These are phyloP conservation scores for Patiria miniata DNA, from an alignment of 35 echinoderm and acorn worm species.

Conservation along the genomic window DNA sequence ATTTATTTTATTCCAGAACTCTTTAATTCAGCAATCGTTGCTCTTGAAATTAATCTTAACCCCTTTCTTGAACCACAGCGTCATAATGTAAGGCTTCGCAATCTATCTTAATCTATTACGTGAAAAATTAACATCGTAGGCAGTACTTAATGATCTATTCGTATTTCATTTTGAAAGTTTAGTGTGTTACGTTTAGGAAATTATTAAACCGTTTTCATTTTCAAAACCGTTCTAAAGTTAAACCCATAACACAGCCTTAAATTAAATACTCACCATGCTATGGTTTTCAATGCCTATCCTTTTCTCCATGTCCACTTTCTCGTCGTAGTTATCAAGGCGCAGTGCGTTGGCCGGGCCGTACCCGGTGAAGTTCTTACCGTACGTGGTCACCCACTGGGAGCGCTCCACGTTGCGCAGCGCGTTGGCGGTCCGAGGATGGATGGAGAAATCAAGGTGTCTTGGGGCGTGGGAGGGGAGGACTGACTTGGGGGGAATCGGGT, in stretches of 20 bases:
- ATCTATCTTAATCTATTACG: too few relatives aligned
- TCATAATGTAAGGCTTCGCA: too few relatives aligned
- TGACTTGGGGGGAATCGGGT: conserved; percentile 91
- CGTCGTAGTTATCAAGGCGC: conserved; percentile 79
- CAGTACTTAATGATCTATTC: too few relatives aligned
- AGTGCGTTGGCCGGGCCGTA: conserved; percentile 77
- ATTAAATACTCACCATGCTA: conserved; percentile 81
- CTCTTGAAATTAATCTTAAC: too few relatives aligned
- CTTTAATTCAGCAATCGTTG: too few relatives aligned
- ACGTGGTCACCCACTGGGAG: conserved; percentile 93
- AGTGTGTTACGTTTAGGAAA: too few relatives aligned
- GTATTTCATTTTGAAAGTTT: too few relatives aligned
- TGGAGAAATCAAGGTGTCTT: conserved; percentile 67
- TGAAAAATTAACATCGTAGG: too few relatives aligned
- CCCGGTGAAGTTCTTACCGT: conserved; percentile 78
- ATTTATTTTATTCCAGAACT: too few relatives aligned
- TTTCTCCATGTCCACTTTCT: conserved; percentile 83
- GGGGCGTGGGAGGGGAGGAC: conserved; percentile 94
- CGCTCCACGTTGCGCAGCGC: conserved; percentile 91
- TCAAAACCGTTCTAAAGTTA: background rate
- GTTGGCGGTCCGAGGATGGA: conserved; percentile 77
- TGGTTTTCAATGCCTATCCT: conserved; percentile 80
- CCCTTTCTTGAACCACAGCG: too few relatives aligned
- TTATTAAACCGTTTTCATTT: too few relatives aligned
- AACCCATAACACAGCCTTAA: background rate